A percentile compares a stretch with the other conserved stretches of the same genome.
Conservation (phyloP, 2,797 vertebrate species). For the Anas acuta region DNA sequence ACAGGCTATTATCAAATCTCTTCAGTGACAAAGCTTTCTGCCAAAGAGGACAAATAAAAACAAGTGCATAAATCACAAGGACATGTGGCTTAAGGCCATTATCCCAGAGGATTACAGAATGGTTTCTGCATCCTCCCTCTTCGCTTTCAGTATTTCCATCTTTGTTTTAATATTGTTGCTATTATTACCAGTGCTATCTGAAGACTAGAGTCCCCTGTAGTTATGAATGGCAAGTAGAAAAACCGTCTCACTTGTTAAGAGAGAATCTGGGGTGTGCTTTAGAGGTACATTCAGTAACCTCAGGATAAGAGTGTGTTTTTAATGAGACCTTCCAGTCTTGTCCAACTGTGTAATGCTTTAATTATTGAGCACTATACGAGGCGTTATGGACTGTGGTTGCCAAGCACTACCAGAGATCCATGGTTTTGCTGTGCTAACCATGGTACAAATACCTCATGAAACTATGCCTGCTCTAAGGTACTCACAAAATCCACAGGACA, state of each 20-base stretch:
- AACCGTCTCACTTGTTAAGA: slow-evolving; percentile 37
- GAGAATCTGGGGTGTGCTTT: neutral
- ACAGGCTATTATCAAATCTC: slow-evolving; percentile 70
- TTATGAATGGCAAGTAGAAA: slow-evolving; percentile 58
- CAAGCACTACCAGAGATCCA: neutral
- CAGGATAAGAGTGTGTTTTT: neutral
- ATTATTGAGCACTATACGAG: neutral
- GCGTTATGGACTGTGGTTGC: neutral
- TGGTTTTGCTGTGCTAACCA: neutral
- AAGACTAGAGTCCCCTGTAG: slow-evolving; percentile 8
- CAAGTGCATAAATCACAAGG: slow-evolving; percentile 67
- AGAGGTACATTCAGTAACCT: slow-evolving; percentile 34
- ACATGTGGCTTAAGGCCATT: slow-evolving; percentile 42
- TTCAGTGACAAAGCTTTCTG: slow-evolving; percentile 50
- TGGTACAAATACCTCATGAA: neutral
- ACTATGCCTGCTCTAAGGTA: neutral
- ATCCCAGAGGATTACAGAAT: slow-evolving; percentile 40
- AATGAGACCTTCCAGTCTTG: neutral
- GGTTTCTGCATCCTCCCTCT: neutral
- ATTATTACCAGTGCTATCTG: slow-evolving; percentile 21
- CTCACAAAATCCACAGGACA: neutral
- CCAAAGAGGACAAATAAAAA: slow-evolving; percentile 69
- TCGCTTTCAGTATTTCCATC: slow-evolving; percentile 21
- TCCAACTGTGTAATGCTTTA: neutral
- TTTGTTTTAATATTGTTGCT: slow-evolving; percentile 53